These are phyloP conservation scores for Nyctereutes procyonoides DNA, from an alignment of 2,113 vertebrate species.

Conservation along the genomic window DNA sequence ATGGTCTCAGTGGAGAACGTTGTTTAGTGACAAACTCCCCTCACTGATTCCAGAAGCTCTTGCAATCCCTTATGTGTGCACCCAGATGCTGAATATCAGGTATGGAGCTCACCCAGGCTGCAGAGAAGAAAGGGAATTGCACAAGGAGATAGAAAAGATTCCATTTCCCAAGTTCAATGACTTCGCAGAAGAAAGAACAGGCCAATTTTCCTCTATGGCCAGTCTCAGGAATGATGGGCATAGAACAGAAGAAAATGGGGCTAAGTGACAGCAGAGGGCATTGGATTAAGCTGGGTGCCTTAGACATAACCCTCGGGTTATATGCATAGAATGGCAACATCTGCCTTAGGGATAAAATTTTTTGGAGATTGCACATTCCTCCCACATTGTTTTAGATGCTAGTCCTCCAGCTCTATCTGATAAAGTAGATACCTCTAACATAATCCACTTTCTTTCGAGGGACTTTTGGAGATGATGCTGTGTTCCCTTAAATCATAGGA, in stretches of 20 bases:
- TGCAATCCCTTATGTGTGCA: background rate
- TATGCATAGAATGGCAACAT: background rate
- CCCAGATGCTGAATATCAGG: background rate
- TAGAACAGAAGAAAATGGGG: background rate
- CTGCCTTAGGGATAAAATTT: background rate
- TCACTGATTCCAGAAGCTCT: background rate
- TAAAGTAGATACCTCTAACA: background rate
- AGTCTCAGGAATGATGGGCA: too few relatives aligned
- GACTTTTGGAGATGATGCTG: background rate
- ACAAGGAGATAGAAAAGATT: background rate
- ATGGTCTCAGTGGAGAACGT: background rate
- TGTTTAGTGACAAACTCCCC: background rate
- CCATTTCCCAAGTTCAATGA: background rate
- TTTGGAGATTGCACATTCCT: background rate
- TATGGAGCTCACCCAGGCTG: fast-evolving
- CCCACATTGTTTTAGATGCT: background rate
- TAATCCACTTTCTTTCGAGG: background rate
- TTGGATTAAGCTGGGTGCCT: background rate
- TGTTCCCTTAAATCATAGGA: background rate
- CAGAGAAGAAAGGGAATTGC: background rate
- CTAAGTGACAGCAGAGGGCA: too few relatives aligned
- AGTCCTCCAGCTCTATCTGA: background rate
- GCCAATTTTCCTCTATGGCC: background rate
- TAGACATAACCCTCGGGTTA: background rate
- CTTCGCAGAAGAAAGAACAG: background rate